Evolutionary conservation across 2,888 invertebrate genomes (phyloP), one percentile per base, ranked within the genome.

Genomic region (Polymixis lichenea): DNA sequence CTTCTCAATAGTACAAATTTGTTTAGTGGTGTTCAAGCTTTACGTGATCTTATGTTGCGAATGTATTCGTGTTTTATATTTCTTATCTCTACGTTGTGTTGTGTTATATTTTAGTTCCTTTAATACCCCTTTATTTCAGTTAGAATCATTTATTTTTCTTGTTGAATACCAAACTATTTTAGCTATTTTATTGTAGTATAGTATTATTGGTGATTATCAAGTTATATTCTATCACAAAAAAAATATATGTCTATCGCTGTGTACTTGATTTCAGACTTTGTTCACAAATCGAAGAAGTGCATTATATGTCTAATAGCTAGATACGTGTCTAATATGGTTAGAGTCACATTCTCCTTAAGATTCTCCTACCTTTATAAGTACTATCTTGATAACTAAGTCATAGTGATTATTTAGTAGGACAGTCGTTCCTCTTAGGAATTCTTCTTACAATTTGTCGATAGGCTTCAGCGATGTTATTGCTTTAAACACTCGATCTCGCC

Each of bases 381-480:
- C 87, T 93, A 91, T 93, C 91, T 94, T 91, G 92, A 91, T 93
- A 94, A 93, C 94, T 96, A 95, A 95, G 95, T 96, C 95, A 94
- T 96, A 95, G 94, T 91, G 89, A 91, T 93, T 92, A 91, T 90
- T 91, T 92, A 92, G 91, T 90, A 90, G 91, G 89, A 87, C 90
- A 86, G 80, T 91, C 83, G 91, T 92, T 92, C 92, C 89, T 86
- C 87, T 89, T 93, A 93, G 92, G 88, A 85, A 87, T 92, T 93
- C 91, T 89, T 89, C 92, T 91, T 90, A 90, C 89, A 90, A 90
- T 88, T 90, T 86, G 75, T 82, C 86, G 83, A 87, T 92, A 93
- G 89, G 93, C 92, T 93, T 93, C 88, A 89, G 90, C 91, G 87
- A 91, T 89, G 89, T 91, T 92, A 93, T 93, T 91, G 95, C 95